phyloP scores from a whole-genome alignment of 2,888 invertebrate genomes.

The Epinotia demarniana region DNA sequence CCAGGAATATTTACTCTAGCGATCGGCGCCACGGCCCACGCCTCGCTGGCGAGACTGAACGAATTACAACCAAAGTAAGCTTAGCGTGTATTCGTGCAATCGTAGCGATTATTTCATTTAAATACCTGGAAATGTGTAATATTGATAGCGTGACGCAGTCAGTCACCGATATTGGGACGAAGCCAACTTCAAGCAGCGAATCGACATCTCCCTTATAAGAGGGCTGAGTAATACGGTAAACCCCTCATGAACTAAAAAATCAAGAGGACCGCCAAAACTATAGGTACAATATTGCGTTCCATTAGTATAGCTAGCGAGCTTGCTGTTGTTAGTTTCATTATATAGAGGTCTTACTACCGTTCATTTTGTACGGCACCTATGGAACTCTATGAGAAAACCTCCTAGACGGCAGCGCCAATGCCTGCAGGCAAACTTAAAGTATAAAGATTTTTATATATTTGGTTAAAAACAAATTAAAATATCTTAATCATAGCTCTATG shows the following conservation, averaged over 20 bases:
- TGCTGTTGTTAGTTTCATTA: too few relatives aligned
- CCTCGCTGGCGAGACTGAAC: slow-evolving; percentile 42
- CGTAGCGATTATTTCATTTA: background rate
- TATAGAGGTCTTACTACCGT: too few relatives aligned
- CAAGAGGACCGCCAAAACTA: too few relatives aligned
- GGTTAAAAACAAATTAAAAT: too few relatives aligned
- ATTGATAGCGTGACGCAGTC: background rate
- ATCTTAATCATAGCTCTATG: too few relatives aligned
- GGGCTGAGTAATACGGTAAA: slow-evolving; percentile 31
- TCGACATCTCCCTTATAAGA: background rate
- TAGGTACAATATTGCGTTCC: too few relatives aligned
- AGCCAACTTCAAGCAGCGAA: slow-evolving; percentile 14
- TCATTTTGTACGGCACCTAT: too few relatives aligned
- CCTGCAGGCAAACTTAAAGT: too few relatives aligned
- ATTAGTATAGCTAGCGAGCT: too few relatives aligned
- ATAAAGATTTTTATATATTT: too few relatives aligned
- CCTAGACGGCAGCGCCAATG: too few relatives aligned
- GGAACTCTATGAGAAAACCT: too few relatives aligned
- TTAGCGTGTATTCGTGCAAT: slow-evolving; percentile 2
- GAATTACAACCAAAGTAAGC: slow-evolving; percentile 14
- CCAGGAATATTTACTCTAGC: slow-evolving; percentile 75
- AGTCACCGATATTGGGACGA: slow-evolving; percentile 1
- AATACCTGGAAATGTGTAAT: background rate
- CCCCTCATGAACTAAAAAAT: background rate
- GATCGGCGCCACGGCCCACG: slow-evolving; percentile 70